Percentiles rank a stretch among this genome's conserved stretches.
Evolutionary conservation across 2,888 invertebrate genomes (phyloP).

Genomic region (Cephus nigrinus): DNA sequence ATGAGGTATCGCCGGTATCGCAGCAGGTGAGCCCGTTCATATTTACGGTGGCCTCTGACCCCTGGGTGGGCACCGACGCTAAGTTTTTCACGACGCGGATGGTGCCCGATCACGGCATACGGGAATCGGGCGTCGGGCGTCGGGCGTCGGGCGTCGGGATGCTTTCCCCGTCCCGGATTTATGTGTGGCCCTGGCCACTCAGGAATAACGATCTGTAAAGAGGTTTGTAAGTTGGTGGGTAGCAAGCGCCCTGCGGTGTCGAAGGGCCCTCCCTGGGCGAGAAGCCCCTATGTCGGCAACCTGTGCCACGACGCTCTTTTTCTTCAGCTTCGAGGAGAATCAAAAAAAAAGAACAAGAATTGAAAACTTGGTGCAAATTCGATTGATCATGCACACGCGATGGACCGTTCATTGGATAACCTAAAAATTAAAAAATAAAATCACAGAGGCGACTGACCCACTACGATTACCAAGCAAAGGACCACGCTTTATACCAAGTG

Average conservation of each 20-base stretch:
- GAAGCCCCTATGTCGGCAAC: constrained; percentile 15
- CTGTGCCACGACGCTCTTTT: not conserved
- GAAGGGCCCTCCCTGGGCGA: constrained; percentile 44
- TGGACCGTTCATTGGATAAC: not conserved
- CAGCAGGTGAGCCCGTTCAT: constrained; percentile 55
- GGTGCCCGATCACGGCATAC: constrained; percentile 26
- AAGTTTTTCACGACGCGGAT: constrained; percentile 46
- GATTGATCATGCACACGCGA: not conserved
- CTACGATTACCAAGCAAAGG: too few species aligned
- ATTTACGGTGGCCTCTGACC: constrained; percentile 60
- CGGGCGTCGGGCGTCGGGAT: constrained; percentile 16
- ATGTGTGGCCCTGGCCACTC: constrained; percentile 59
- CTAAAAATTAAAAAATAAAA: not conserved
- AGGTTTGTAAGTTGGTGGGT: constrained; percentile 63
- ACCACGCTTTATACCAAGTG: too few species aligned
- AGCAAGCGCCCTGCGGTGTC: constrained; percentile 58
- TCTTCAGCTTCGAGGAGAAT: not conserved
- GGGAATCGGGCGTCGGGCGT: constrained; percentile 12
- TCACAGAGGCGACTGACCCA: not conserved
- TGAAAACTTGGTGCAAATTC: not conserved
- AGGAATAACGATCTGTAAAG: constrained; percentile 64
- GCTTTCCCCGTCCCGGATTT: constrained; percentile 50
- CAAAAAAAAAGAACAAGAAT: not conserved
- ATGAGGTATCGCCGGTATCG: not conserved
- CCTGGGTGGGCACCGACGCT: constrained; percentile 45